These are phyloP conservation scores for Lepidurus packardi DNA, from an alignment of 1,140 invertebrate genomes.

Conservation along the genomic window DNA sequence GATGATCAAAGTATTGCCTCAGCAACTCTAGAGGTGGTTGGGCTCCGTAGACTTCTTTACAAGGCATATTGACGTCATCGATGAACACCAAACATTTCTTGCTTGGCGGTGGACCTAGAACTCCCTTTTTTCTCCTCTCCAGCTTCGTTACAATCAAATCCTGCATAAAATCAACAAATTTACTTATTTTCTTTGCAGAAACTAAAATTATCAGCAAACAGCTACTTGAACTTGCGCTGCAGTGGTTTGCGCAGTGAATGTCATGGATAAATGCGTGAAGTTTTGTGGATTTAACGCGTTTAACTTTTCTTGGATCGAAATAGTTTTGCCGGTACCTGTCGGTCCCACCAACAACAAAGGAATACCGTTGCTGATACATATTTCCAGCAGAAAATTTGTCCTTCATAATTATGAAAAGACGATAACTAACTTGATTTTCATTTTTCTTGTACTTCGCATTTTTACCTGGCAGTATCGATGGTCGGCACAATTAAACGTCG, in stretches of 20 bases:
- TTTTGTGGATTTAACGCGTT: conserved; percentile 64
- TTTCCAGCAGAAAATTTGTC: conserved; percentile 54
- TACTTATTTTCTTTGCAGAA: neutral
- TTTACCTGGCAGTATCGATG: conserved; percentile 70
- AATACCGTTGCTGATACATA: conserved; percentile 60
- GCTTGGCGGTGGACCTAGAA: conserved; percentile 71
- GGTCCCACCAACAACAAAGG: conserved; percentile 77
- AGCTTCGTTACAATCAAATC: conserved; percentile 79
- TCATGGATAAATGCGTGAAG: conserved; percentile 73
- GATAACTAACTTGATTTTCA: neutral
- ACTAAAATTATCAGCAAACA: conserved; percentile 30
- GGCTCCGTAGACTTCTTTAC: conserved; percentile 76
- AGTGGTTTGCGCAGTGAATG: conserved; percentile 81
- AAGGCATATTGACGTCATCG: conserved; percentile 90
- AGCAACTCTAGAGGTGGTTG: conserved; percentile 85
- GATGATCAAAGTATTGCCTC: conserved; percentile 81
- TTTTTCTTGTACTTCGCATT: neutral
- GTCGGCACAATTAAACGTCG: conserved; percentile 76
- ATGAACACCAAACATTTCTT: conserved; percentile 76
- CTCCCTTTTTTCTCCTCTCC: conserved; percentile 70
- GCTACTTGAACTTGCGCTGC: conserved; percentile 77
- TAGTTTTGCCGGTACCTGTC: conserved; percentile 88
- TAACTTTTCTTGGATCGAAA: conserved; percentile 81
- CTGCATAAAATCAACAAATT: conserved; percentile 45
- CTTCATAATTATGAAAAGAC: conserved; percentile 37